Percentiles rank a stretch among this genome's conserved stretches.
phyloP scores from a whole-genome alignment of 1,140 invertebrate genomes.

The Lamellibrachia luymesi region DNA sequence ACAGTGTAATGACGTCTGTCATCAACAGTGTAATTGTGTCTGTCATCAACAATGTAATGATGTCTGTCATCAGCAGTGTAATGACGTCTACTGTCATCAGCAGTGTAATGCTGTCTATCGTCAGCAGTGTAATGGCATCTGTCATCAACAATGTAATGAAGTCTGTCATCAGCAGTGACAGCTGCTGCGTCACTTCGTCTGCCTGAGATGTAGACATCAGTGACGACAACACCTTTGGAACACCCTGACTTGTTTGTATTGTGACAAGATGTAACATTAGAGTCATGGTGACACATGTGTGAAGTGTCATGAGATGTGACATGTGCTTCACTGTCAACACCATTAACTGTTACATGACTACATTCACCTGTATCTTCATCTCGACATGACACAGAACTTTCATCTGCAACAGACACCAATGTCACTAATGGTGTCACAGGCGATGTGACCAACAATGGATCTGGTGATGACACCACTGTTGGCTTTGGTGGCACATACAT shows the following conservation, averaged over 20 bases:
- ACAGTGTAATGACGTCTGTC: not conserved
- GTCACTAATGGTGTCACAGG: not conserved
- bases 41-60: not conserved
- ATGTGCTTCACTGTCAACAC: not conserved
- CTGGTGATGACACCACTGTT: no score
- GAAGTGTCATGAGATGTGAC: not conserved
- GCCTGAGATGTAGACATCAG: no score
- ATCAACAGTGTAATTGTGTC: not conserved
- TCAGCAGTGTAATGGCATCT: no score
- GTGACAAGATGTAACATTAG: not conserved
- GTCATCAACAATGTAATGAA: not conserved
- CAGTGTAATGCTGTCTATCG: no score
- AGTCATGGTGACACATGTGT: not conserved
- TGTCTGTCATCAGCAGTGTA: not conserved
- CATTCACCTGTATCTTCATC: not conserved
- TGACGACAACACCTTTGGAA: not conserved
- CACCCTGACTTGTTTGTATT: not conserved
- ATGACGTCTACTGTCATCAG: no score
- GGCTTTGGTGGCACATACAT: no score
- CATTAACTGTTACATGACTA: not conserved
- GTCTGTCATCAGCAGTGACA: not conserved
- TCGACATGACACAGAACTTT: not conserved
- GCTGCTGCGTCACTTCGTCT: no score
- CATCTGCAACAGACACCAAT: not conserved
- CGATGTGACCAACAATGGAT: not conserved